Base-by-base conservation (phyloP, 2,888 invertebrate species). In the Clepsis dumicolana region DNA sequence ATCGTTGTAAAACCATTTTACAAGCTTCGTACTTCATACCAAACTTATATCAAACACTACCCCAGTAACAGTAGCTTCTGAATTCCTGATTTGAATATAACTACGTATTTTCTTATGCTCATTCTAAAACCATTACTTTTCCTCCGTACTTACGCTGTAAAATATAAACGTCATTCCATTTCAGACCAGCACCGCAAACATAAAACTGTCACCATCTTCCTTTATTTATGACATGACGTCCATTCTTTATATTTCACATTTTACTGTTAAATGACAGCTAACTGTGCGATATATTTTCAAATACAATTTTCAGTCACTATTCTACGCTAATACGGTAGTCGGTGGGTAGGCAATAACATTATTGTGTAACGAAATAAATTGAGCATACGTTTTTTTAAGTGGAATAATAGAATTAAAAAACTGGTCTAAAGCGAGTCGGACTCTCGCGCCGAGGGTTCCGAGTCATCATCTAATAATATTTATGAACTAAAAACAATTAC, bases 121-220 rank as follows among this genome's bases (percentile, higher is more conserved):
- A 48, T 48, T 48, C 48, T 21, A 48, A 48, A 10, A 48, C 48
- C 21, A 21, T 48, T 21, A 48, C 16, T 3, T 7, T 25, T 10
- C 21, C 56, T 4, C 12, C 27, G 41, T 60, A 48, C 48, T 48
- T 35, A 35, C 8, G n/a, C 50, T 35, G 50, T 29, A 32, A 61
- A 61, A 24, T 50, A 62, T 35, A 50, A 50, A 14, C 50, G 27
- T 59, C 59, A 65, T 59, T 65, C 50, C 59, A 59, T 52, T 59
- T 27, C 59, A 57, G 65, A 10, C 50, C 32, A 24, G 16, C 35
- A 65, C 50, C 65, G 52, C 52, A 59, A 38, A 18, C 65, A 59
- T 65, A 65, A 65, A 65, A 27, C 59, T 65, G 59, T 65, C 65
- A 52, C n/a, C 65, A 48, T 21, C 32, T 44, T 25, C 24, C 24